Percentiles rank a stretch among this genome's conserved stretches.
Evolutionary conservation across 2,888 invertebrate species (phyloP).

Genomic region (Drosophila mimetica): DNA sequence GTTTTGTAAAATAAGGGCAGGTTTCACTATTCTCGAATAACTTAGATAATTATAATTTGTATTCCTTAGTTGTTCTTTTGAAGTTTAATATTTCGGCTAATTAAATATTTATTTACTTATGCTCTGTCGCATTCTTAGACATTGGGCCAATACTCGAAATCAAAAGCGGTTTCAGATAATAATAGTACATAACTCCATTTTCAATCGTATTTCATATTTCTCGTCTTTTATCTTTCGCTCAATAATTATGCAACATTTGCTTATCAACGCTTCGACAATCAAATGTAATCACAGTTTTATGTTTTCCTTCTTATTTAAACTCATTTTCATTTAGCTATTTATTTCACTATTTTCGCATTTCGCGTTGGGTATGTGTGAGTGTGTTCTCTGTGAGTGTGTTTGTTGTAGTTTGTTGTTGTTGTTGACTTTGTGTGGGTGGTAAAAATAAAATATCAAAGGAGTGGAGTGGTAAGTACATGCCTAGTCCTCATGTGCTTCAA

Average conservation of each 20-base stretch:
- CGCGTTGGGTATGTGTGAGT: constrained; percentile 20
- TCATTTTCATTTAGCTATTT: constrained; percentile 77
- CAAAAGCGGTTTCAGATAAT: constrained; percentile 58
- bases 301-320: constrained; percentile 78
- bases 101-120: constrained; percentile 72
- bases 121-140: constrained; percentile 32
- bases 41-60: constrained; percentile 55
- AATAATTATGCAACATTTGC: constrained; percentile 68
- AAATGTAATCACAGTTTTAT: constrained; percentile 80
- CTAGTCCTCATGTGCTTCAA: constrained; percentile 65
- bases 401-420: constrained; percentile 39
- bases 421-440: constrained; percentile 37
- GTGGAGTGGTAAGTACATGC: constrained; percentile 44
- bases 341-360: constrained; percentile 64
- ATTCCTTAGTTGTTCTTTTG: constrained; percentile 65
- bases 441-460: constrained; percentile 40
- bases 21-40: constrained; percentile 61
- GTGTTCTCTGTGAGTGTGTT: constrained; percentile 27
- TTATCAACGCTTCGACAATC: constrained; percentile 71
- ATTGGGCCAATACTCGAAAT: constrained; percentile 55
- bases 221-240: constrained; percentile 42
- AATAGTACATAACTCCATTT: constrained; percentile 37
- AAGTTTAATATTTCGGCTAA: constrained; percentile 77
- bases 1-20: constrained; percentile 42
- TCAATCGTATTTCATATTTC: constrained; percentile 36